Evolutionary conservation across 2,888 invertebrate species (phyloP).

Genomic region (Brassicogethes aeneus): DNA sequence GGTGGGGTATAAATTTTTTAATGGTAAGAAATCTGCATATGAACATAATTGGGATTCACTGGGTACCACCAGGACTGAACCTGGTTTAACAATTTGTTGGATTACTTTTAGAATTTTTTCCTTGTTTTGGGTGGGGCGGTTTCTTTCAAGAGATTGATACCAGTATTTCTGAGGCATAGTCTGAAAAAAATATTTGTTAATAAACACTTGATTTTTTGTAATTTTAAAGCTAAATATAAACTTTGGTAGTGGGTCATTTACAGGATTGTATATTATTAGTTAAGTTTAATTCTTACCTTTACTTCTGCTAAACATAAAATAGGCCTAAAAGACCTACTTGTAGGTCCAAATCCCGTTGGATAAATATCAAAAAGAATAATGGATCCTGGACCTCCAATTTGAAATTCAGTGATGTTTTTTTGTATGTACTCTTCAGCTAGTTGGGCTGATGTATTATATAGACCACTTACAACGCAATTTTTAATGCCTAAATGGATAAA

Average conservation of each 20-base stretch:
- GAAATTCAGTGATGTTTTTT: slow-evolving; percentile 42
- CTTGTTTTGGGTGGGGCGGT: slow-evolving; percentile 14
- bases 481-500: slow-evolving; percentile 46
- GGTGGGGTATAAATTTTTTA: slow-evolving; percentile 21
- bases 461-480: slow-evolving; percentile 45
- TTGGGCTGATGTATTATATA: slow-evolving; percentile 51
- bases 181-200: slow-evolving; percentile 19
- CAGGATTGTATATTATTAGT: no score
- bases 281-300: no score
- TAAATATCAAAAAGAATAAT: slow-evolving; percentile 58
- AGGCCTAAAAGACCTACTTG: slow-evolving; percentile 43
- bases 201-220: slow-evolving; percentile 17
- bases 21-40: slow-evolving; percentile 17
- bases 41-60: slow-evolving; percentile 24
- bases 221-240: no score
- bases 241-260: no score
- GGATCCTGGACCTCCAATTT: slow-evolving; percentile 49
- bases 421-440: slow-evolving; percentile 42
- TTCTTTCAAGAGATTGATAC: slow-evolving; percentile 27
- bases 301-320: slow-evolving; percentile 60
- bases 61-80: slow-evolving; percentile 35
- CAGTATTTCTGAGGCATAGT: slow-evolving; percentile 31
- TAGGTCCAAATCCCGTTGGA: slow-evolving; percentile 48
- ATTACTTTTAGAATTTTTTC: slow-evolving; percentile 19
- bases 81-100: slow-evolving; percentile 30